Evolutionary conservation across 2,888 invertebrate genomes (phyloP).

Genomic region (Orchesella flavescens): DNA sequence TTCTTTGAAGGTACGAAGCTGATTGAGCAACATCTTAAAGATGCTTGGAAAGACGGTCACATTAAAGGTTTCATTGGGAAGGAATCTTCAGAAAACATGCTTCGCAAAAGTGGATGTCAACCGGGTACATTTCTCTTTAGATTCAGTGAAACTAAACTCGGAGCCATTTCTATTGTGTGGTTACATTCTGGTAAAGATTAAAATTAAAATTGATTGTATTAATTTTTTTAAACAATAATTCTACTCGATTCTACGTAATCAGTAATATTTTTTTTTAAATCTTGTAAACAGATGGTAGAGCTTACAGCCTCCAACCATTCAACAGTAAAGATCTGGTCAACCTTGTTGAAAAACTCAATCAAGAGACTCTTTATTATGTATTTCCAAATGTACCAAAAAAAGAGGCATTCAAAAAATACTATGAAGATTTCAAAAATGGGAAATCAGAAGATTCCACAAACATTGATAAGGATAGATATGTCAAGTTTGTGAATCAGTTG

Average conservation of each 20-base stretch:
- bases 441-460: neutral
- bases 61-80: slow-evolving; percentile 32
- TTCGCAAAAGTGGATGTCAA: slow-evolving; percentile 22
- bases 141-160: slow-evolving; percentile 22
- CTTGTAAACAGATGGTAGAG: slow-evolving; percentile 37
- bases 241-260: too few relatives aligned
- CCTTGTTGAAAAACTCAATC: slow-evolving; percentile 12
- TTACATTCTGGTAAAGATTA: slow-evolving; percentile 28
- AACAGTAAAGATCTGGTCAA: slow-evolving; percentile 19
- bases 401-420: slow-evolving; percentile 26
- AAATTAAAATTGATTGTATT: too few relatives aligned
- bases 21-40: slow-evolving; percentile 33
- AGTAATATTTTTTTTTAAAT: too few relatives aligned
- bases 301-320: slow-evolving; percentile 29
- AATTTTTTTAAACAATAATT: too few relatives aligned
- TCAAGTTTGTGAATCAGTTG: neutral
- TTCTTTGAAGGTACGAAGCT: slow-evolving; percentile 29
- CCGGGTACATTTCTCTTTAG: slow-evolving; percentile 36
- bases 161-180: slow-evolving; percentile 30
- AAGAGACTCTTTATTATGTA: slow-evolving; percentile 22
- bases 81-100: slow-evolving; percentile 18
- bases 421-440: neutral
- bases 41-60: slow-evolving; percentile 26
- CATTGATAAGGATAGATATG: neutral
- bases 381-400: slow-evolving; percentile 21